Evolutionary conservation across 2,113 vertebrate genomes (phyloP), one percentile per base, ranked within the genome.

Genomic region (Nansenia antarctica): DNA sequence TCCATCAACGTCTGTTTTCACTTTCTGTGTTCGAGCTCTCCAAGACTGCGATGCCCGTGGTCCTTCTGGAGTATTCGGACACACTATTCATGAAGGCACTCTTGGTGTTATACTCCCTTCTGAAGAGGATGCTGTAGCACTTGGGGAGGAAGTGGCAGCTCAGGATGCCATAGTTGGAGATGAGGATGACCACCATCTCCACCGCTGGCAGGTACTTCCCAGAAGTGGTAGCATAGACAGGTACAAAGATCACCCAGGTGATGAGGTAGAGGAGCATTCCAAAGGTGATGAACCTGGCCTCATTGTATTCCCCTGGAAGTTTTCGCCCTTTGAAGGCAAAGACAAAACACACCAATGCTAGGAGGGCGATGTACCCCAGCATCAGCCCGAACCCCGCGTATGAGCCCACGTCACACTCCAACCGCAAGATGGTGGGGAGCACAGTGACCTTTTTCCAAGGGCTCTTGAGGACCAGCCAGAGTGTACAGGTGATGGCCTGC

Each of bases 231-330:
- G 8, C 29, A 18, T 47, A 49, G 8, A 27, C 2, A 53, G 73
- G 31, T 63, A 65, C 14, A 5, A 30, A 27, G 2, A 26, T 86
- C 4, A 93, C 84, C 93, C 93, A 95, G 0, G 89, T 87, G 76
- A 94, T 93, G 62, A 94, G 92, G 67, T 93, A 94, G 81, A 95
- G 92, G 1, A 95, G 71, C 93, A 95, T 93, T 34, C 93, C 82
- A 57, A 94, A 94, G 9, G 92, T 95, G 70, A 94, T 93, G 82
- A 94, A 94, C 76, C 94, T 93, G 27, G 93, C 92, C 79, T 95
- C 91, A 0, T 93, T 95, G 76, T 94, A 95, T 72, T 92, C 73
- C 52, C 91, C 87, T 20, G 94, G 94, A 24, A 94, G 69, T 26
- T 94, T 95, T 55, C 90, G 91, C 7, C 93, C 92, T 74, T 91